phyloP scores from a whole-genome alignment of 30 jellyfish, hydroid and myxozoan genomes.

The Turritopsis dohrnii region DNA sequence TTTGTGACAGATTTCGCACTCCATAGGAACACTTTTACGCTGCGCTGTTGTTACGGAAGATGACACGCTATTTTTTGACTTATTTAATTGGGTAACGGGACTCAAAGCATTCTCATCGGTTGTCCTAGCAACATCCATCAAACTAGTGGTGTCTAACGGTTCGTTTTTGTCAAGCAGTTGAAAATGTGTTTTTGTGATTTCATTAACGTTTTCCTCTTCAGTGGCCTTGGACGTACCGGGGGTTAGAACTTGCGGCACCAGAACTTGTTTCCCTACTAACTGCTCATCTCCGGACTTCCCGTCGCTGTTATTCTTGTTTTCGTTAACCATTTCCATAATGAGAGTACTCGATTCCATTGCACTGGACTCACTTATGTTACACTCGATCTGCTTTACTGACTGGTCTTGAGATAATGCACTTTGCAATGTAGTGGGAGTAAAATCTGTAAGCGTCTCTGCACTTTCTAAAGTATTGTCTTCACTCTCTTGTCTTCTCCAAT shows the following conservation, averaged over 20 bases:
- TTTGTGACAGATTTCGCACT: slow-evolving; percentile 13
- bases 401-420: neutral
- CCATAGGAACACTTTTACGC: neutral
- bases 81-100: neutral
- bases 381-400: neutral
- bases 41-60: neutral
- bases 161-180: neutral
- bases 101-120: neutral
- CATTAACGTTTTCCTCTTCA: neutral
- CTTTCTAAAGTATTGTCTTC: neutral
- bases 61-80: neutral
- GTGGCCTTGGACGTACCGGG: neutral
- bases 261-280: neutral
- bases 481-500: slow-evolving; percentile 5
- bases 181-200: neutral
- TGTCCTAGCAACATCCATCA: neutral
- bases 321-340: neutral
- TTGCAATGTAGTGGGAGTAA: neutral
- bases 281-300: neutral
- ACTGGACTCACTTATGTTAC: neutral
- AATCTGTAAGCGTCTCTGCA: neutral
- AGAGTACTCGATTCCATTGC: neutral
- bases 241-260: neutral
- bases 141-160: neutral
- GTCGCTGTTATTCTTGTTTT: neutral